Conservation (phyloP, 2,888 invertebrate genomes). For the Spilosoma lubricipeda region DNA sequence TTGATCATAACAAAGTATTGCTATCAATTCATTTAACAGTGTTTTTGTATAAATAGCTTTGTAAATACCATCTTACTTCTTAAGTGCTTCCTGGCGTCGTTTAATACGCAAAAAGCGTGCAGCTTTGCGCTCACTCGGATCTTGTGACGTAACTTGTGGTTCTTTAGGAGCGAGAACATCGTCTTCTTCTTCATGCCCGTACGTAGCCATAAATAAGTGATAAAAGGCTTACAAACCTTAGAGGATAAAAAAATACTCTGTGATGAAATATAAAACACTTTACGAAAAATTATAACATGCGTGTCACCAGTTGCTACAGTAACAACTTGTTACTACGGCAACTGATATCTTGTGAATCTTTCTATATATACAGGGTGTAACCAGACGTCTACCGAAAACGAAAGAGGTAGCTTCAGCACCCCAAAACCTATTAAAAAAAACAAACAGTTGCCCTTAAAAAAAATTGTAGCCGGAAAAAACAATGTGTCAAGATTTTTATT, state of each 20-base stretch:
- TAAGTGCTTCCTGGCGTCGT: slow-evolving; percentile 86
- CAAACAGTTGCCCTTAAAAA: no score
- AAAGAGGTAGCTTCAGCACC: no score
- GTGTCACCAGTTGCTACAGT: slow-evolving; percentile 2
- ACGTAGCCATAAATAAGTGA: slow-evolving; percentile 5
- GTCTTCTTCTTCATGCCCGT: slow-evolving; percentile 71
- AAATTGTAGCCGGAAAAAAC: no score
- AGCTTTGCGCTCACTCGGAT: slow-evolving; percentile 90
- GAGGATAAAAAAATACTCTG: slow-evolving; percentile 4
- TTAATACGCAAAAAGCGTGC: slow-evolving; percentile 89
- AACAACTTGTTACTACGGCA: slow-evolving; percentile 27
- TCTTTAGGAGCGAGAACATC: slow-evolving; percentile 82
- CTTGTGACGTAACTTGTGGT: slow-evolving; percentile 87
- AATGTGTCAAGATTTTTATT: no score
- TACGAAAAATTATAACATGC: neutral
- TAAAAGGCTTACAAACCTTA: neutral
- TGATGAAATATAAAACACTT: slow-evolving; percentile 10
- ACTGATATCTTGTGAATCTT: slow-evolving; percentile 22
- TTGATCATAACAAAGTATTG: neutral
- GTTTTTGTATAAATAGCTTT: neutral
- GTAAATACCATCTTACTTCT: slow-evolving; percentile 72
- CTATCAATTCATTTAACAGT: neutral
- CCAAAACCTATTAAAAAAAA: no score
- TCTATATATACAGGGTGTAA: no score
- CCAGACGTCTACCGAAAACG: no score